These are phyloP conservation scores for Portunus trituberculatus DNA, from an alignment of 1,140 invertebrate genomes.

Conservation along the genomic window DNA sequence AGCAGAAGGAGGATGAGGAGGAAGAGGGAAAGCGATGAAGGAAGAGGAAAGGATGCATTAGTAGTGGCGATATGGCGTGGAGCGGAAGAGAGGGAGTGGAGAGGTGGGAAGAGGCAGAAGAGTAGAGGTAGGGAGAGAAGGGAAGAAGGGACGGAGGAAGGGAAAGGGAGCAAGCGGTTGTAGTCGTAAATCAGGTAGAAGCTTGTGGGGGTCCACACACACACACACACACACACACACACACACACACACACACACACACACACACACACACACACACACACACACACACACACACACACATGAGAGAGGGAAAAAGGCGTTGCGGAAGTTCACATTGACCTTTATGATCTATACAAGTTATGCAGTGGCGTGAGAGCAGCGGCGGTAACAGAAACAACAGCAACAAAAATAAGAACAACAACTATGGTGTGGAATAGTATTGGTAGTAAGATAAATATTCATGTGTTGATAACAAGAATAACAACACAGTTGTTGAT, in stretches of 20 bases:
- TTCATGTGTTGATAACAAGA: background rate
- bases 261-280: constrained; percentile 20
- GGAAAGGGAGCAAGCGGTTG: background rate
- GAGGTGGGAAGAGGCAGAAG: background rate
- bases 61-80: background rate
- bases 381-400: background rate
- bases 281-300: constrained; percentile 20
- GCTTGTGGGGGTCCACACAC: too few species aligned
- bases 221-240: too few species aligned
- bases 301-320: background rate
- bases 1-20: background rate
- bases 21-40: background rate
- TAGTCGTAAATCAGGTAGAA: too few species aligned
- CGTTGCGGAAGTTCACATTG: background rate
- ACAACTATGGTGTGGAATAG: background rate
- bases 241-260: constrained; percentile 20
- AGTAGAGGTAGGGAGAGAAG: background rate
- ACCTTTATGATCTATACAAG: background rate
- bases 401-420: background rate
- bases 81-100: background rate
- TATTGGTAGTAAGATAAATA: background rate
- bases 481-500: background rate
- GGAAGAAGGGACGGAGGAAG: background rate
- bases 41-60: background rate
- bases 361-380: background rate